phyloP scores from a whole-genome alignment of 2,888 invertebrate genomes.

The Pyrgus malvae region DNA sequence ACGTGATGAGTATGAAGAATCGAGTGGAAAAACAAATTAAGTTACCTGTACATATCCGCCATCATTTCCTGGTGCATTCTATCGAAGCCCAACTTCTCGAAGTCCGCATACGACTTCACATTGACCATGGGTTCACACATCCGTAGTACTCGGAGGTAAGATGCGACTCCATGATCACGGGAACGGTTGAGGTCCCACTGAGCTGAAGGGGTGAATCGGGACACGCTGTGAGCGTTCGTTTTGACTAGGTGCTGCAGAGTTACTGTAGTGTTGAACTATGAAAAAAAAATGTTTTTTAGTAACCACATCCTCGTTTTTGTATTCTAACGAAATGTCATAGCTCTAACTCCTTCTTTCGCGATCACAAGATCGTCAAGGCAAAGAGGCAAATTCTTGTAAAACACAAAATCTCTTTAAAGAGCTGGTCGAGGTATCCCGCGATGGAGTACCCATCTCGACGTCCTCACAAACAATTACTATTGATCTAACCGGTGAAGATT shows the following conservation, averaged over 20 bases:
- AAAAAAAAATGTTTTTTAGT: slow-evolving; percentile 22
- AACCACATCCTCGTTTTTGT: not conserved
- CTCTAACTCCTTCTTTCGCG: too few species aligned
- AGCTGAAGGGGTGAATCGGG: slow-evolving; percentile 76
- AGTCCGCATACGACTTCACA: slow-evolving; percentile 81
- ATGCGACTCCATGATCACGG: slow-evolving; percentile 91
- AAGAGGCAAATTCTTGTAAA: too few species aligned
- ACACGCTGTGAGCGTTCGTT: slow-evolving; percentile 84
- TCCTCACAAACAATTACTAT: too few species aligned
- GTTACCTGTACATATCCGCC: slow-evolving; percentile 86
- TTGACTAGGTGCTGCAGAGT: slow-evolving; percentile 84
- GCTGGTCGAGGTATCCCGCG: too few species aligned
- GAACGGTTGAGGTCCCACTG: slow-evolving; percentile 77
- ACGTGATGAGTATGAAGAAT: too few species aligned
- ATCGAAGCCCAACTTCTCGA: slow-evolving; percentile 79
- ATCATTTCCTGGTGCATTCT: slow-evolving; percentile 83
- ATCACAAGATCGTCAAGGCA: too few species aligned
- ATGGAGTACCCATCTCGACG: too few species aligned
- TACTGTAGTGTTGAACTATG: slow-evolving; percentile 81
- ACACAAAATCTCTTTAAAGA: too few species aligned
- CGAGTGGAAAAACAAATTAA: too few species aligned
- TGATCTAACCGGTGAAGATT: too few species aligned
- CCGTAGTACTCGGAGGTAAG: slow-evolving; percentile 86
- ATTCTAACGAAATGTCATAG: too few species aligned
- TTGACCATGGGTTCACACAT: slow-evolving; percentile 83